Percentiles rank a stretch among this genome's conserved stretches.
These are phyloP conservation scores for Acanthosepion pharaonis DNA, from an alignment of 2,888 invertebrate genomes.

Conservation along the genomic window DNA sequence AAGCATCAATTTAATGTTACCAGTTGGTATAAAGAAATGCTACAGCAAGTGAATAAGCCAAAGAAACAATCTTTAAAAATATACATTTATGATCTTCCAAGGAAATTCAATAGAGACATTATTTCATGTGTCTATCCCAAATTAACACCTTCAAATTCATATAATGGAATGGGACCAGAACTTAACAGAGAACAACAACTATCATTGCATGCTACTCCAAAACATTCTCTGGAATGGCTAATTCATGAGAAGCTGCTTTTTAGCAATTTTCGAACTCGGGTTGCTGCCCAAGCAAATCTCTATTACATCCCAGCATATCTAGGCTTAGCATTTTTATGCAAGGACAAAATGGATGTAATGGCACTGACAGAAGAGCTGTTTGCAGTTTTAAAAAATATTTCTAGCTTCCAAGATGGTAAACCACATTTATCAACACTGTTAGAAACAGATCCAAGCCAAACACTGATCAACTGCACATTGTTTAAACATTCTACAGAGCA, in stretches of 20 bases:
- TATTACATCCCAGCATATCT: background rate
- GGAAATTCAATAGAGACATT: slow-evolving; percentile 54
- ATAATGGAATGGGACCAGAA: slow-evolving; percentile 49
- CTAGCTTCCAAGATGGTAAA: background rate
- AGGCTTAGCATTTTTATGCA: too few relatives aligned
- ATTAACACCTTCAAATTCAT: background rate
- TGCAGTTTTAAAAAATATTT: background rate
- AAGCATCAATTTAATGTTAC: background rate
- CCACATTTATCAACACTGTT: background rate
- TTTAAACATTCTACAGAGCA: too few relatives aligned
- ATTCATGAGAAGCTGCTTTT: slow-evolving; percentile 58
- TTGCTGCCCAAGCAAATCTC: background rate
- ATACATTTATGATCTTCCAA: slow-evolving; percentile 56
- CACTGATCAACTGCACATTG: too few relatives aligned
- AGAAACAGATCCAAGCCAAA: too few relatives aligned
- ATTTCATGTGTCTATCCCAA: slow-evolving; percentile 50
- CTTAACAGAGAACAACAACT: slow-evolving; percentile 48
- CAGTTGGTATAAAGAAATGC: background rate
- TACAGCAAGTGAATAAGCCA: background rate
- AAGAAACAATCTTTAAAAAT: slow-evolving; percentile 52
- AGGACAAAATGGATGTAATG: background rate
- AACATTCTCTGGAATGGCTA: slow-evolving; percentile 60
- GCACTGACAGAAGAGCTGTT: background rate
- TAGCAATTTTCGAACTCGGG: slow-evolving; percentile 56
- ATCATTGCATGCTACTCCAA: slow-evolving; percentile 51